Base-by-base conservation (phyloP, 2,888 invertebrate species). In the Oscheius sp. region DNA sequence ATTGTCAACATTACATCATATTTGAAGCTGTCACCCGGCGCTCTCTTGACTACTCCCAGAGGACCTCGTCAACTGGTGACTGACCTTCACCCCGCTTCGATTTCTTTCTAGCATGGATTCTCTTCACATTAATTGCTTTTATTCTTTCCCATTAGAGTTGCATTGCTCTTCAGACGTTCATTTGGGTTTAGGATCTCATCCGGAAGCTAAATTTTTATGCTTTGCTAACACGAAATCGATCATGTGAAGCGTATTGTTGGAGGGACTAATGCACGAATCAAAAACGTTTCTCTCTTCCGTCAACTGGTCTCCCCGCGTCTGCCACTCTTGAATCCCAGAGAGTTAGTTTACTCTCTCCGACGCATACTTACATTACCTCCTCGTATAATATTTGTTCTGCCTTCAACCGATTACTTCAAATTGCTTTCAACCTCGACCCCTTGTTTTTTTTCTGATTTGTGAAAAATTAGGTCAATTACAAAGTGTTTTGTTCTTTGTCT, bases 251-350 rank as follows among this genome's bases (percentile, higher is more conserved):
- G 62, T 47, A 62, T 62, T 62, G 62, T 62, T 62, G 62, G 26
- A 32, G 26, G 28, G 59, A 30, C 44, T 59, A 59, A 59, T 44
- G 59, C 44, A 44, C 59, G 59, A 59, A 59, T 59, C 59, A 59
- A 59, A n/a, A 59, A 59, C 59, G 59, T 59, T 59, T 56, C 56
- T n/a, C n/a, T 56, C 56, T 59, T 59, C 59, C 59, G 59, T 41
- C 59, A 59, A 59, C 59, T 59, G 59, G 59, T 59, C 59, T 59
- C 41, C 22, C 32, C 22, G 26, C 22, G 38, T 59, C 59, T 54
- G 54, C 32, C 54, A 54, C 54, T 54, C 54, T n/a, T 20, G 24
- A 59, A 44, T 44, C 59, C 44, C 44, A 28, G 54, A 59, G 44
- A 59, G 59, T n/a, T n/a, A n/a, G n/a, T 59, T 59, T 59, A 59